Evolutionary conservation across 2,888 invertebrate genomes (phyloP), one percentile per base, ranked within the genome.

Genomic region (Drosophila niveifrons): DNA sequence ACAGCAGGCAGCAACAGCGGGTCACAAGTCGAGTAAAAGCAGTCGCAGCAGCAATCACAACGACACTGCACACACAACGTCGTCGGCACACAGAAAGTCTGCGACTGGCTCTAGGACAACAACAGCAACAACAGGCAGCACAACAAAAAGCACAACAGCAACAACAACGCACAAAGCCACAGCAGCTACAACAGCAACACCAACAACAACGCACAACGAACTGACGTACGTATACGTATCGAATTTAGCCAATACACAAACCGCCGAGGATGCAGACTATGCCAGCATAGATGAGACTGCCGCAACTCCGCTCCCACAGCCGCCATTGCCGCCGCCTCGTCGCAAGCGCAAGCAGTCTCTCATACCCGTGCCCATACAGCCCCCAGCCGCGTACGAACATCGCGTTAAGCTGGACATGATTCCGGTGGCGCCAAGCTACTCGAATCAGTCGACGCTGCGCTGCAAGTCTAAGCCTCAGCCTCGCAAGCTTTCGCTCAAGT

Each of bases 211-310:
- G 72, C 84, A 88, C 84, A 83, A 88, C 87, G 84, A 84, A 82
- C 88, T 89, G 91, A 92, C 91, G 92, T 92, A 92, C 91, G 92
- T 92, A 92, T 92, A 89, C 90, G 91, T 91, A 89, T 90, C 84
- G 88, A 89, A 88, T 88, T 90, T 91, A 90, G 81, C 75, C 66
- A 80, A 81, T 80, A 82, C 72, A 78, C 76, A 83, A 83, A 83
- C 64, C 82, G 52, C 15, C 28, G 66, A 64, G 66, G 66, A 77
- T 31, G 66, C 72, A 10, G 78, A 80, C 43, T 88, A 84, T 61
- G 80, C 74, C 63, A 89, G 79, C 70, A 89, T 84, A 18, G 88
- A 82, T 34, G 87, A 84, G 56, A 43, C 75, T n/a, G 17, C 29
- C 11, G 18, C 36, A 23, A 39, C 63, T n/a, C 31, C 61, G 28